These are phyloP conservation scores for Tokudaia tokunoshimensis DNA, from an alignment of 2,797 vertebrate genomes.

Conservation along the genomic window DNA sequence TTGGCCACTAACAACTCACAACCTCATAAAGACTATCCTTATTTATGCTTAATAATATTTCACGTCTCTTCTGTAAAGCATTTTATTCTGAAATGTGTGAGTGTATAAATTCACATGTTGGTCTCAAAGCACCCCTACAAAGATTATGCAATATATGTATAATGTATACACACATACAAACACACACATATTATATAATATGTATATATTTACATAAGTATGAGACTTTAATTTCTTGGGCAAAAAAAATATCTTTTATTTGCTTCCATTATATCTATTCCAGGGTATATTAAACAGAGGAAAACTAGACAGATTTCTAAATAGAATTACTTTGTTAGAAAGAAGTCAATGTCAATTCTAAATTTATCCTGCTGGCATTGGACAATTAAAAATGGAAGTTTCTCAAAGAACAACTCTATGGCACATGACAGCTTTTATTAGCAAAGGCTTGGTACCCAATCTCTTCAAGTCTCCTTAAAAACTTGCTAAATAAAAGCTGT, in stretches of 20 bases:
- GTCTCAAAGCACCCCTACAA: constrained; percentile 19
- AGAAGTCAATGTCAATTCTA: constrained; percentile 44
- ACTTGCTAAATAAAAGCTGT: constrained; percentile 33
- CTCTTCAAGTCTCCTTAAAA: constrained; percentile 41
- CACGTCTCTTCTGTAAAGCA: constrained; percentile 36
- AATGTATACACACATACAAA: not conserved
- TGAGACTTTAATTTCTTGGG: constrained; percentile 26
- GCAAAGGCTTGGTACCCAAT: not conserved
- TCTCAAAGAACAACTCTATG: constrained; percentile 33
- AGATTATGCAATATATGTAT: not conserved
- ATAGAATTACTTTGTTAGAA: constrained; percentile 30
- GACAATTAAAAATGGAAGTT: not conserved
- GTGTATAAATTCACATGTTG: not conserved
- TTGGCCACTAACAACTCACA: constrained; percentile 37
- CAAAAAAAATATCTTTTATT: not conserved
- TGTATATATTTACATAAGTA: not conserved
- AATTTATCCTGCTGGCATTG: not conserved
- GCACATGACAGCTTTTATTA: not conserved
- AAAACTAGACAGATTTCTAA: constrained; percentile 53
- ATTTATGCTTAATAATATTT: constrained; percentile 38
- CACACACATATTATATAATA: not conserved
- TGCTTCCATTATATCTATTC: constrained; percentile 50
- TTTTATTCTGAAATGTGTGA: not conserved
- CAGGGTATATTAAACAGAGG: not conserved
- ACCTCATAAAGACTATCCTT: constrained; percentile 20